Percentiles rank a stretch among this genome's conserved stretches.
Evolutionary conservation across 1,140 invertebrate species (phyloP).

Genomic region (Andricus grossulariae): DNA sequence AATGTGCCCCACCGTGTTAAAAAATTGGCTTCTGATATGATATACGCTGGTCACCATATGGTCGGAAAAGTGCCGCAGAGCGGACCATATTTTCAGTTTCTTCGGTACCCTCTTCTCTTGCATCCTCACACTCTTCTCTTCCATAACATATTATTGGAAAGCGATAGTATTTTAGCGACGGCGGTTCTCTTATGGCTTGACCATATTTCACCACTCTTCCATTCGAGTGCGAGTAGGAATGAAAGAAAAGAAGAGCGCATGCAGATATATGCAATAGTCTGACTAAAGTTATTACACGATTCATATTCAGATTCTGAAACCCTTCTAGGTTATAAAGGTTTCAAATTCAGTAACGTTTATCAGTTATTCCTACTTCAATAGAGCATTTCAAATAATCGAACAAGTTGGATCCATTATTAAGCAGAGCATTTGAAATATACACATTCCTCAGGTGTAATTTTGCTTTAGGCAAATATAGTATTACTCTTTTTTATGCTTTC

Average conservation of each 20-base stretch:
- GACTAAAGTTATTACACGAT: constrained; percentile 31
- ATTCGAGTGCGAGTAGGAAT: constrained; percentile 39
- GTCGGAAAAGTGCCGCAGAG: constrained; percentile 57
- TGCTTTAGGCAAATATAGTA: no score
- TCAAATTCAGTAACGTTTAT: constrained; percentile 19
- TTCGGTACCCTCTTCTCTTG: constrained; percentile 30
- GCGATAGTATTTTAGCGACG: constrained; percentile 64
- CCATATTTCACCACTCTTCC: constrained; percentile 58
- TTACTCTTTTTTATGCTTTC: no score
- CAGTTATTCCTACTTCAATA: constrained; percentile 18
- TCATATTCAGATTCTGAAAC: constrained; percentile 21
- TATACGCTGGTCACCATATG: constrained; percentile 65
- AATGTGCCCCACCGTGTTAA: constrained; percentile 64
- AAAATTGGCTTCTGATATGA: constrained; percentile 69
- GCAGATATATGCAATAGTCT: constrained; percentile 43
- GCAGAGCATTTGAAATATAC: no score
- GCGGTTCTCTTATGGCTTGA: constrained; percentile 58
- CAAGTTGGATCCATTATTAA: no score
- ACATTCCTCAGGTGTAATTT: no score
- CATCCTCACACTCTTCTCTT: constrained; percentile 13
- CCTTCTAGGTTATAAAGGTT: constrained; percentile 19
- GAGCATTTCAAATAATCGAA: background rate
- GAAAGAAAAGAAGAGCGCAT: constrained; percentile 19
- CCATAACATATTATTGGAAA: constrained; percentile 59
- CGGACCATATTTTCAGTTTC: constrained; percentile 61